A percentile compares a stretch with the other conserved stretches of the same genome.
phyloP scores from a whole-genome alignment of 2,797 vertebrate species.

The Tokudaia muenninki region DNA sequence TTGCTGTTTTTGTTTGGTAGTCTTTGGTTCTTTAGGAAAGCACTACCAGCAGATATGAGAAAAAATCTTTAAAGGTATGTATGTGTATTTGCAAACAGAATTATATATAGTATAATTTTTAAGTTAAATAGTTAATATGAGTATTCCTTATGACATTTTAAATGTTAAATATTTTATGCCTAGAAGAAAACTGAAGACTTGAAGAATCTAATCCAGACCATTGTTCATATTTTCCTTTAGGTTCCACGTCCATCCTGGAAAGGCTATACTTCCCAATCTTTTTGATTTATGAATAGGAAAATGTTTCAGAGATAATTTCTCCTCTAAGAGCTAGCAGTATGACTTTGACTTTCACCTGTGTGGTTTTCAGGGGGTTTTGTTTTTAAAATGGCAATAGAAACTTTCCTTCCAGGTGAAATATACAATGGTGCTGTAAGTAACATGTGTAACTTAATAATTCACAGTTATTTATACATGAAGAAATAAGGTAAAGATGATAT shows the following conservation, averaged over 20 bases:
- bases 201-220: neutral
- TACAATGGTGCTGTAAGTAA: neutral
- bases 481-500: neutral
- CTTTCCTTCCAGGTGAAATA: slow-evolving; percentile 20
- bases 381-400: neutral
- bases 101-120: neutral
- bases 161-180: neutral
- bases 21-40: neutral
- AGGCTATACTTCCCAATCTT: neutral
- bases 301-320: neutral
- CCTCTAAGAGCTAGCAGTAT: neutral
- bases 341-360: slow-evolving; percentile 1
- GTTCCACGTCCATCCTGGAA: neutral
- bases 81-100: neutral
- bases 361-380: neutral
- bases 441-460: neutral
- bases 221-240: neutral
- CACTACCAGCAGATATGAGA: neutral
- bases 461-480: neutral
- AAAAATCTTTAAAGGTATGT: neutral
- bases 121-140: neutral
- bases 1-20: neutral
- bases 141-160: neutral
- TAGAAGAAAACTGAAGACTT: neutral
- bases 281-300: slow-evolving; percentile 13